A percentile compares a stretch with the other conserved stretches of the same genome.
These are phyloP conservation scores for Lepus timidus DNA, from an alignment of 2,113 vertebrate species.

Conservation along the genomic window DNA sequence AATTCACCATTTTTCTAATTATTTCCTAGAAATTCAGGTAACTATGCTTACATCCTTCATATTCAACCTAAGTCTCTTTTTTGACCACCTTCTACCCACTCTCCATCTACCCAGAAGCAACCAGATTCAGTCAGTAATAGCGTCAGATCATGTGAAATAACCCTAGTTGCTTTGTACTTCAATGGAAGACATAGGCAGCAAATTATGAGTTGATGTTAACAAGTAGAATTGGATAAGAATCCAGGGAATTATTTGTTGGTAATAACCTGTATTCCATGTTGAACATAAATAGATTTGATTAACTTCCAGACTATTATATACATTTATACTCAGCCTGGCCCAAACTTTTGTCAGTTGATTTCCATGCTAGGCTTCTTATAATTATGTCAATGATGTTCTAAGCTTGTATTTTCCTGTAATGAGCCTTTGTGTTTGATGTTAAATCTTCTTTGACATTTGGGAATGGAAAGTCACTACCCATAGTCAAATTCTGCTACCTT, in stretches of 20 bases:
- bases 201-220: conserved; percentile 5
- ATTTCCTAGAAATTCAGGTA: background rate
- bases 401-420: background rate
- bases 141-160: background rate
- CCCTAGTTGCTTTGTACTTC: background rate
- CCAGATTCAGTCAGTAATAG: background rate
- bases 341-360: conserved; percentile 25
- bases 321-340: background rate
- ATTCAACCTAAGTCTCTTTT: background rate
- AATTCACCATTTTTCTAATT: conserved; percentile 2
- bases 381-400: background rate
- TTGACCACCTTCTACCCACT: background rate
- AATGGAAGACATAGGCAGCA: background rate
- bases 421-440: background rate
- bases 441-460: background rate
- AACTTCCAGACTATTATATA: background rate
- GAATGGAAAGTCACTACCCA: background rate
- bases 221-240: background rate
- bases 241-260: background rate
- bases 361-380: background rate
- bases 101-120: background rate
- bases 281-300: conserved; percentile 5
- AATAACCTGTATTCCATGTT: conserved; percentile 1
- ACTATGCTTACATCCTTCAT: background rate
- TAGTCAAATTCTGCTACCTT: background rate